A percentile compares a stretch with the other conserved stretches of the same genome.
Evolutionary conservation across 2,113 vertebrate species (phyloP).

Genomic region (Pygoscelis adeliae): DNA sequence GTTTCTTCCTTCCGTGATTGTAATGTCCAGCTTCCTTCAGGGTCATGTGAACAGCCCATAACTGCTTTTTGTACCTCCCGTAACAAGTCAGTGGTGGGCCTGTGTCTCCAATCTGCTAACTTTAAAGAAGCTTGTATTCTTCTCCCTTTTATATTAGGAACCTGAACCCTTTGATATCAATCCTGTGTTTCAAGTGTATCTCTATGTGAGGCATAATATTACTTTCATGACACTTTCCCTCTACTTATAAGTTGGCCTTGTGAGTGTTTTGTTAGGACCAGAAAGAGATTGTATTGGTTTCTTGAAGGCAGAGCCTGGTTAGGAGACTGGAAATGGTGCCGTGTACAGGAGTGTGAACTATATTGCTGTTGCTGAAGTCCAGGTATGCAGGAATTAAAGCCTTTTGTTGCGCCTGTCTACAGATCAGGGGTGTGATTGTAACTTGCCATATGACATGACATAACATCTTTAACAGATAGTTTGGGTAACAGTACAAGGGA

Average conservation of each 20-base stretch:
- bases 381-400: neutral
- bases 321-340: neutral
- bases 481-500: neutral
- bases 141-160: neutral
- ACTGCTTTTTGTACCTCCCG: neutral
- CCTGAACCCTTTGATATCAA: neutral
- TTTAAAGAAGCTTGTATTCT: neutral
- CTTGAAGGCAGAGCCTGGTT: neutral
- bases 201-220: neutral
- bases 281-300: accelerated
- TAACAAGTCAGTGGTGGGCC: accelerated
- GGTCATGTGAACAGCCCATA: neutral
- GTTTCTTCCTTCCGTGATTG: neutral
- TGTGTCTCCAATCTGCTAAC: neutral
- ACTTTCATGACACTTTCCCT: neutral
- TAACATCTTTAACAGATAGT: neutral
- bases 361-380: neutral
- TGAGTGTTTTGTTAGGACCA: neutral
- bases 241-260: neutral
- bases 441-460: neutral
- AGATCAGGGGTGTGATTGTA: neutral
- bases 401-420: neutral
- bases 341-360: neutral
- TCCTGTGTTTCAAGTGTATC: neutral
- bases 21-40: neutral